A percentile compares a stretch with the other conserved stretches of the same genome.
Evolutionary conservation across 2,797 vertebrate genomes (phyloP).

Genomic region (Muscicapa striata): DNA sequence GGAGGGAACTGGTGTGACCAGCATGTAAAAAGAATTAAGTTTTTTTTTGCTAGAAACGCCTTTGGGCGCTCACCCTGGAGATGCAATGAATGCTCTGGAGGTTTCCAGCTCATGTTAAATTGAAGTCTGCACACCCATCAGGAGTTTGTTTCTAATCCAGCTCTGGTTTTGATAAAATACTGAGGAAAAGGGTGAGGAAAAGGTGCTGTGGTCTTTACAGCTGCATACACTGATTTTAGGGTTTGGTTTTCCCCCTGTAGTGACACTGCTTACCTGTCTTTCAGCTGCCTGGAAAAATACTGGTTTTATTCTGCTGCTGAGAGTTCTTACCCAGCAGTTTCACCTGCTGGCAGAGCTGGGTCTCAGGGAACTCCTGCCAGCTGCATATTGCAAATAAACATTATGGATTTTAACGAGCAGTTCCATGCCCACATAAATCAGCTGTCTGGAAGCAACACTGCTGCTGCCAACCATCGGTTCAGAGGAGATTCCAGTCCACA

Average conservation of each 20-base stretch:
- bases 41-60: background rate
- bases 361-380: background rate
- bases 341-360: background rate
- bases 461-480: background rate
- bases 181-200: background rate
- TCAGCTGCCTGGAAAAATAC: background rate
- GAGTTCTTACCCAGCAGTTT: background rate
- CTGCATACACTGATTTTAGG: background rate
- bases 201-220: background rate
- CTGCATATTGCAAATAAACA: background rate
- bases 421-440: background rate
- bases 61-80: background rate
- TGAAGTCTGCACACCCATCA: background rate
- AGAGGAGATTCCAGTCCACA: background rate
- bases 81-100: background rate
- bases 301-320: background rate
- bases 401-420: background rate
- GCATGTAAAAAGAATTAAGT: background rate
- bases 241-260: background rate
- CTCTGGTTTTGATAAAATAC: background rate
- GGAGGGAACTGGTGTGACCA: background rate
- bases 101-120: fast-evolving
- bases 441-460: background rate
- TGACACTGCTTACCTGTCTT: background rate
- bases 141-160: background rate